A percentile compares a stretch with the other conserved stretches of the same genome.
phyloP scores from a whole-genome alignment of 2,113 vertebrate species.

The Archilochus colubris region DNA sequence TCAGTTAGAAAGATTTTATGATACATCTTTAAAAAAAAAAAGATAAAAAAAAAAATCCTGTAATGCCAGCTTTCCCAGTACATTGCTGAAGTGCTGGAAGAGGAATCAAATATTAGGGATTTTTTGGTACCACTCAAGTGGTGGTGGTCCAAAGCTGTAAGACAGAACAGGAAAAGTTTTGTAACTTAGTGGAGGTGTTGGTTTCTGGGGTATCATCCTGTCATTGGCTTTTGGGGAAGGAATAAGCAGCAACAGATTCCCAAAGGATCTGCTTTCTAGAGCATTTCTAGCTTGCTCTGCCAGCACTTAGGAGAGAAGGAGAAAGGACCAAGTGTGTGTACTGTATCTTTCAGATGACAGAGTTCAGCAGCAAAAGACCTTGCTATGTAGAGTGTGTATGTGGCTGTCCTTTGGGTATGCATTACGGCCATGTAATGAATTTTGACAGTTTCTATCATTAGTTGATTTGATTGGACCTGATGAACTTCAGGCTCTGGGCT shows the following conservation, averaged over 20 bases:
- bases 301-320: not conserved
- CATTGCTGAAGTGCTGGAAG: not conserved
- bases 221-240: not conserved
- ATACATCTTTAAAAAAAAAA: not conserved
- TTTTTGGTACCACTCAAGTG: not conserved
- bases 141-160: not conserved
- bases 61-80: not conserved
- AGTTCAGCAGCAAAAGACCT: not conserved
- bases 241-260: not conserved
- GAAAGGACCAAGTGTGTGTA: not conserved
- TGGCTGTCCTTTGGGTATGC: not conserved
- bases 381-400: not conserved
- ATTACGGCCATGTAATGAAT: not conserved
- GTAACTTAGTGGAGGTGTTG: not conserved
- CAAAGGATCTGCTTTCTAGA: not conserved
- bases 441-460: not conserved
- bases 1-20: not conserved
- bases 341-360: not conserved
- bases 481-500: not conserved
- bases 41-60: not conserved
- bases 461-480: not conserved
- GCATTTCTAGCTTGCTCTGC: not conserved
- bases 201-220: not conserved
- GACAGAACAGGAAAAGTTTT: not conserved
- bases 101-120: not conserved